These are phyloP conservation scores for Scomber scombrus DNA, from an alignment of 2,113 vertebrate genomes.

Conservation along the genomic window DNA sequence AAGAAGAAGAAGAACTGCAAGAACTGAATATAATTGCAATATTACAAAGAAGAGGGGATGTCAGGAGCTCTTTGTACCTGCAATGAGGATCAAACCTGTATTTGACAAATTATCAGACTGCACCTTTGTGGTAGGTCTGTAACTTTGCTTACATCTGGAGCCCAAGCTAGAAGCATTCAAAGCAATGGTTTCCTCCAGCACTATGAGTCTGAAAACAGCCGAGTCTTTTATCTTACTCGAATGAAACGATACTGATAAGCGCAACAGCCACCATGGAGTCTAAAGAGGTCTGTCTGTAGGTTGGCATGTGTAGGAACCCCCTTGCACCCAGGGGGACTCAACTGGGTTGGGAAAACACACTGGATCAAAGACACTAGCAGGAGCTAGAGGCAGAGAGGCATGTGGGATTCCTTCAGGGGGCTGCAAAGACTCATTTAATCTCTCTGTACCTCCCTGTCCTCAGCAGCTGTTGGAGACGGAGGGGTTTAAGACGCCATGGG, in stretches of 20 bases:
- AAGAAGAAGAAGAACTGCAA: neutral
- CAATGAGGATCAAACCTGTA: neutral
- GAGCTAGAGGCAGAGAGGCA: conserved; percentile 60
- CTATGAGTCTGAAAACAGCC: conserved; percentile 26
- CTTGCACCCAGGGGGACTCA: conserved; percentile 26
- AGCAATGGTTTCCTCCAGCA: conserved; percentile 41
- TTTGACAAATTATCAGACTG: neutral
- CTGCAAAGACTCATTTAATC: conserved; percentile 78
- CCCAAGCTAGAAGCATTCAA: conserved; percentile 38
- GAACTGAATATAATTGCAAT: neutral
- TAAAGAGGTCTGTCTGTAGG: conserved; percentile 48
- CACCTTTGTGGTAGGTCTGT: neutral
- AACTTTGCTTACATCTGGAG: conserved; percentile 24
- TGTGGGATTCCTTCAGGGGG: conserved; percentile 72
- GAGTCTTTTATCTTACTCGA: conserved; percentile 51
- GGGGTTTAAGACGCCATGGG: conserved; percentile 74
- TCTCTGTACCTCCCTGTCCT: conserved; percentile 74
- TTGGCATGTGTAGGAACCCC: conserved; percentile 62
- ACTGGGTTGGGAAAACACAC: conserved; percentile 54
- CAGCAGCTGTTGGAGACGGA: conserved; percentile 79
- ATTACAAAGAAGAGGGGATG: neutral
- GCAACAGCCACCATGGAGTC: conserved; percentile 44
- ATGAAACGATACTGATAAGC: conserved; percentile 48
- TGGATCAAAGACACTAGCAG: conserved; percentile 73
- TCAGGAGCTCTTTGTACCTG: neutral